phyloP scores from a whole-genome alignment of 2,797 vertebrate species.

The Gastrophryne carolinensis region DNA sequence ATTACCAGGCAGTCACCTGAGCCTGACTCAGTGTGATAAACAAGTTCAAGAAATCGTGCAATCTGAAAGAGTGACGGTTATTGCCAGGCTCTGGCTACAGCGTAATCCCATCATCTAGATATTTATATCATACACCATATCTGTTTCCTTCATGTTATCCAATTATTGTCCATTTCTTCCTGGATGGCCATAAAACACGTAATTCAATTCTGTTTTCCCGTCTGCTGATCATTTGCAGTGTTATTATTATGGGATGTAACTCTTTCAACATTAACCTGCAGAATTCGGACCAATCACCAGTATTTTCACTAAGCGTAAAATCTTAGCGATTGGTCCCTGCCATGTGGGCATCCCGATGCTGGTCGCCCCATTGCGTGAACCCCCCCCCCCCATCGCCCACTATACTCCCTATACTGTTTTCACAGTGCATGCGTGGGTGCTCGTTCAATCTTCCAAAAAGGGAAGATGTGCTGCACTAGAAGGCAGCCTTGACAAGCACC shows the following conservation, averaged over 20 bases:
- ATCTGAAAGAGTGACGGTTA: background rate
- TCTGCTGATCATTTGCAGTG: background rate
- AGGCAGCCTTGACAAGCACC: too few relatives aligned
- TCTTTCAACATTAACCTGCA: too few relatives aligned
- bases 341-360: too few relatives aligned
- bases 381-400: too few relatives aligned
- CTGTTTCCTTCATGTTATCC: conserved; percentile 5
- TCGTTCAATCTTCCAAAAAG: too few relatives aligned
- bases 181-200: background rate
- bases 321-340: too few relatives aligned
- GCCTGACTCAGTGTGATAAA: background rate
- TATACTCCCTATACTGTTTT: too few relatives aligned
- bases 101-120: background rate
- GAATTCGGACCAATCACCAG: too few relatives aligned
- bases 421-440: too few relatives aligned
- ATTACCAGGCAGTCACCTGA: background rate
- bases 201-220: background rate
- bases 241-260: background rate
- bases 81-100: background rate
- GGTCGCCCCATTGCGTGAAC: too few relatives aligned
- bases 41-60: background rate
- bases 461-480: too few relatives aligned
- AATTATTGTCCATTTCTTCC: conserved; percentile 11
- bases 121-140: background rate
- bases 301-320: too few relatives aligned